phyloP scores from a whole-genome alignment of 2,888 invertebrate species.

The Teinopalpus imperialis region DNA sequence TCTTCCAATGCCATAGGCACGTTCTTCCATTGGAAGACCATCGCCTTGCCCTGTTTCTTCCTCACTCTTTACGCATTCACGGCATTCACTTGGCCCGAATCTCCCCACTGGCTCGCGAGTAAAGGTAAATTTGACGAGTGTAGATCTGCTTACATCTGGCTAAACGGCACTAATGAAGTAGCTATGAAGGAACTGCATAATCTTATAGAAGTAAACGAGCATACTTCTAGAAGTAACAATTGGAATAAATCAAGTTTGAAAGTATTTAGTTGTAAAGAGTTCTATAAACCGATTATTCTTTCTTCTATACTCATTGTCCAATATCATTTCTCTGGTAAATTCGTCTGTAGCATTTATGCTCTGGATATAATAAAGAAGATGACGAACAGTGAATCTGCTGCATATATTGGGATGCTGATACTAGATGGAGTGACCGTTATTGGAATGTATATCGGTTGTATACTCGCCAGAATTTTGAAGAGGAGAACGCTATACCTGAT shows the following conservation, averaged over 20 bases:
- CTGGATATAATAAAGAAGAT: constrained; percentile 51
- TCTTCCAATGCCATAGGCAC: constrained; percentile 50
- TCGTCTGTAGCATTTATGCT: constrained; percentile 49
- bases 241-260: not conserved
- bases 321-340: constrained; percentile 52
- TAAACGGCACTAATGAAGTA: constrained; percentile 42
- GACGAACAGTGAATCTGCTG: constrained; percentile 45
- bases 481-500: constrained; percentile 45
- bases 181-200: constrained; percentile 43
- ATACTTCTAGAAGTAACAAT: not conserved
- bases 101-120: constrained; percentile 53
- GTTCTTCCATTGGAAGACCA: constrained; percentile 49
- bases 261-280: constrained; percentile 26
- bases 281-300: constrained; percentile 48
- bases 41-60: constrained; percentile 39
- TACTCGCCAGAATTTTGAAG: constrained; percentile 31
- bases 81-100: constrained; percentile 43
- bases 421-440: constrained; percentile 56
- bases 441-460: constrained; percentile 37
- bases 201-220: constrained; percentile 32
- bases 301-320: constrained; percentile 42
- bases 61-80: constrained; percentile 37
- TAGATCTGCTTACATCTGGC: constrained; percentile 34
- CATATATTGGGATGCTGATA: constrained; percentile 55
- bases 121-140: constrained; percentile 49